Evolutionary conservation across 2,888 invertebrate genomes (phyloP).

Genomic region (Brachyptera putata): DNA sequence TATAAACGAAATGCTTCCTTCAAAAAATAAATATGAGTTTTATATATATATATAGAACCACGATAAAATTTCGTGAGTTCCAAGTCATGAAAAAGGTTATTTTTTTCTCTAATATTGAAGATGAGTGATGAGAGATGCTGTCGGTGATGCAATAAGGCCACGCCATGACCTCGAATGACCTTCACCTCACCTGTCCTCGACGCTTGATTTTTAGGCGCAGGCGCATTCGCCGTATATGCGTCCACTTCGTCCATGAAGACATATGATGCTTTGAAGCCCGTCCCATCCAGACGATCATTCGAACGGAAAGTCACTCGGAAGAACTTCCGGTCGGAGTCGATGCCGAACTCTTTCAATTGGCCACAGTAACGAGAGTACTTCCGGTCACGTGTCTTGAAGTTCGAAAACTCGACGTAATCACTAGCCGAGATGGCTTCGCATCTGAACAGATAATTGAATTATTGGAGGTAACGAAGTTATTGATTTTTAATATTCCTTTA

Average conservation of each 20-base stretch:
- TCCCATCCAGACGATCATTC: slow-evolving; percentile 89
- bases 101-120: too few relatives aligned
- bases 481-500: too few relatives aligned
- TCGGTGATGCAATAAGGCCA: too few relatives aligned
- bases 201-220: slow-evolving; percentile 35
- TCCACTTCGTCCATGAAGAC: slow-evolving; percentile 74
- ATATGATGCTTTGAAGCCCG: slow-evolving; percentile 90
- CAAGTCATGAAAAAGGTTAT: too few relatives aligned
- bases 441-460: too few relatives aligned
- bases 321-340: slow-evolving; percentile 85
- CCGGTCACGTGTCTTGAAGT: slow-evolving; percentile 84
- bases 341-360: slow-evolving; percentile 70
- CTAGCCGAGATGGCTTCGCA: slow-evolving; percentile 89
- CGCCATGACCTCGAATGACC: too few relatives aligned
- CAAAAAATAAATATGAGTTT: too few relatives aligned
- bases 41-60: too few relatives aligned
- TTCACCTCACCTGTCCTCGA: slow-evolving; percentile 22
- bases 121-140: too few relatives aligned
- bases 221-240: slow-evolving; percentile 49
- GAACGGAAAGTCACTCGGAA: slow-evolving; percentile 93
- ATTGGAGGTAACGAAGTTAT: too few relatives aligned
- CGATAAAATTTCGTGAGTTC: too few relatives aligned
- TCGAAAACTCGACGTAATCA: slow-evolving; percentile 95
- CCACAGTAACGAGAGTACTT: slow-evolving; percentile 89
- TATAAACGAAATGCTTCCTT: too few relatives aligned